A percentile compares a stretch with the other conserved stretches of the same genome.
phyloP scores from a whole-genome alignment of 1,140 invertebrate species.

The Drosophila miranda region DNA sequence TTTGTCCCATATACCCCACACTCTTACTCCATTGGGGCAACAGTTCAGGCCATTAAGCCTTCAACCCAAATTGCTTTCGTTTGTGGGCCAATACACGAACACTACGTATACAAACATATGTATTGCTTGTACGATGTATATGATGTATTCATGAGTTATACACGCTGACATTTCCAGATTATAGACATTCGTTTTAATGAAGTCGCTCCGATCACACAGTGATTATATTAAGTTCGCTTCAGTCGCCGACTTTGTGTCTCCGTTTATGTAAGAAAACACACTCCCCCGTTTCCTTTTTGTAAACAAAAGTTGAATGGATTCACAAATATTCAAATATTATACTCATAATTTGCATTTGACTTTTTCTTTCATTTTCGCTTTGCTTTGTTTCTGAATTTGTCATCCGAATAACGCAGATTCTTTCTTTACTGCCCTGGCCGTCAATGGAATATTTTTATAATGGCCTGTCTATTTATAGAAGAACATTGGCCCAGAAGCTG shows the following conservation, averaged over 20 bases:
- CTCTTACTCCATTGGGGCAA: not conserved
- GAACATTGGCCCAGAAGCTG: slow-evolving; percentile 15
- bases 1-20: not conserved
- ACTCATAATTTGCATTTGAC: slow-evolving; percentile 38
- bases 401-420: slow-evolving; percentile 10
- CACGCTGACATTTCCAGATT: slow-evolving; percentile 24
- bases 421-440: slow-evolving; percentile 19
- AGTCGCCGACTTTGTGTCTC: not conserved
- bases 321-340: slow-evolving; percentile 43
- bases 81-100: slow-evolving; percentile 40
- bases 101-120: not conserved
- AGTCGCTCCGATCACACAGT: slow-evolving; percentile 30
- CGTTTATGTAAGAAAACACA: slow-evolving; percentile 34
- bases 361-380: slow-evolving; percentile 6
- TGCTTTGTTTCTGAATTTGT: slow-evolving; percentile 33
- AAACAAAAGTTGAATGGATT: slow-evolving; percentile 28
- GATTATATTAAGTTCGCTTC: slow-evolving; percentile 30
- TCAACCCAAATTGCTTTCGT: slow-evolving; percentile 41
- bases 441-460: slow-evolving; percentile 54
- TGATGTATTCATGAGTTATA: slow-evolving; percentile 18
- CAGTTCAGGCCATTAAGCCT: slow-evolving; percentile 20
- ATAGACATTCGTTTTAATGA: slow-evolving; percentile 32
- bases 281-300: slow-evolving; percentile 38
- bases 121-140: slow-evolving; percentile 14
- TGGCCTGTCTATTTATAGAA: slow-evolving; percentile 39